Evolutionary conservation across 1,140 invertebrate genomes (phyloP).

Genomic region (Drosophila tristis): DNA sequence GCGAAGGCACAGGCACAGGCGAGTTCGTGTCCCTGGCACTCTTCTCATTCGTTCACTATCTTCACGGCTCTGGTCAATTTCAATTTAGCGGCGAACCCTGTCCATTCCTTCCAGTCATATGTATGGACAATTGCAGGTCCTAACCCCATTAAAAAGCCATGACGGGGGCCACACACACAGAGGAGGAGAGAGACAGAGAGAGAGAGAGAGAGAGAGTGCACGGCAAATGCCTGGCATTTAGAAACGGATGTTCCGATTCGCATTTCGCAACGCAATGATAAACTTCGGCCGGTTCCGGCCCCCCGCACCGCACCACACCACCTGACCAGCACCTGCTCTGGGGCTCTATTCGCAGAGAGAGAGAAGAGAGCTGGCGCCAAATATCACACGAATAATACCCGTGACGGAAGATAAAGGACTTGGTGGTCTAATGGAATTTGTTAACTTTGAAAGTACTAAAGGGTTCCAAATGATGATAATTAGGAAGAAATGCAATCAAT

Average conservation of each 20-base stretch:
- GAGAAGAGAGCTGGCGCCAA: too few species aligned
- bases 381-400: too few species aligned
- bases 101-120: conserved; percentile 6
- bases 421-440: too few species aligned
- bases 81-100: conserved; percentile 54
- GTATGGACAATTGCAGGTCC: conserved; percentile 47
- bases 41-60: conserved; percentile 16
- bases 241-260: conserved; percentile 80
- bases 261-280: conserved; percentile 80
- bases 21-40: conserved; percentile 5
- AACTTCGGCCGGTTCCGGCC: conserved; percentile 68
- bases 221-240: conserved; percentile 70
- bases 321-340: conserved; percentile 17
- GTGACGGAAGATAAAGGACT: too few species aligned
- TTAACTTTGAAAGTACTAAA: too few species aligned
- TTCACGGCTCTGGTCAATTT: conserved; percentile 48
- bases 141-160: conserved; percentile 53
- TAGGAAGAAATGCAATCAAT: too few species aligned
- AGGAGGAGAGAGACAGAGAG: background rate
- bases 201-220: conserved; percentile 2
- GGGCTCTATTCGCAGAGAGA: too few species aligned
- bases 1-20: too few species aligned
- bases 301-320: conserved; percentile 25
- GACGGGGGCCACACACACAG: conserved; percentile 13
- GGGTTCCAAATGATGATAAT: too few species aligned